Percentiles rank a stretch among this genome's conserved stretches.
Evolutionary conservation across 2,888 invertebrate species (phyloP).

Genomic region (Myopa testacea): DNA sequence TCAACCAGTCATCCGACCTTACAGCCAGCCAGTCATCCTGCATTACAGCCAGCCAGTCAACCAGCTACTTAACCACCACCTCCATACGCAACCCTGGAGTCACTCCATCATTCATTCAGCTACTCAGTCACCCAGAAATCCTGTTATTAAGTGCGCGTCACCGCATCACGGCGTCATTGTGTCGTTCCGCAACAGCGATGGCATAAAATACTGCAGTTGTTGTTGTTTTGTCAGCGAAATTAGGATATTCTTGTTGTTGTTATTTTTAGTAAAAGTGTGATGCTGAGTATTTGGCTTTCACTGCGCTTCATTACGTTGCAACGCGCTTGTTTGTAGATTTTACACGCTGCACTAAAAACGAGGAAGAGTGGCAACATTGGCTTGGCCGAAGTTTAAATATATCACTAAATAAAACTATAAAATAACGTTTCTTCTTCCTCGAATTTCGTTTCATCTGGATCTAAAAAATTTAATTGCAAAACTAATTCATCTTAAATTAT

Average conservation of each 20-base stretch:
- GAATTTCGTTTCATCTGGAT: too few species aligned
- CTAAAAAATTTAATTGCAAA: too few species aligned
- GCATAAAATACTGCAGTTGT: too few species aligned
- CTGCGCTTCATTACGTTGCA: conserved; percentile 18
- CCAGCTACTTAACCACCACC: not conserved
- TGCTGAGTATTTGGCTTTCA: conserved; percentile 7
- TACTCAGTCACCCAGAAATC: not conserved
- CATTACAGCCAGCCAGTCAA: not conserved
- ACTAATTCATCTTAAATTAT: not conserved
- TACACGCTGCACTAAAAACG: too few species aligned
- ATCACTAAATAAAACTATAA: too few species aligned
- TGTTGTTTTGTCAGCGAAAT: not conserved
- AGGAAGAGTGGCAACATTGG: too few species aligned
- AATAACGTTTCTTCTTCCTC: too few species aligned
- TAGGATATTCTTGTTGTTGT: not conserved
- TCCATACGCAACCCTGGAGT: not conserved
- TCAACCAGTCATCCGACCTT: not conserved
- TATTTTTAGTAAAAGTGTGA: not conserved
- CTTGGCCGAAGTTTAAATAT: not conserved
- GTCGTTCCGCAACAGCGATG: not conserved
- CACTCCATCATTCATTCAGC: not conserved
- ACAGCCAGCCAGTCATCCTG: not conserved
- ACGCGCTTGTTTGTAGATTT: not conserved
- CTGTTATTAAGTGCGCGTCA: not conserved
- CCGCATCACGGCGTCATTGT: not conserved